phyloP scores from a whole-genome alignment of 2,797 vertebrate species.

The Epinephelus coioides region DNA sequence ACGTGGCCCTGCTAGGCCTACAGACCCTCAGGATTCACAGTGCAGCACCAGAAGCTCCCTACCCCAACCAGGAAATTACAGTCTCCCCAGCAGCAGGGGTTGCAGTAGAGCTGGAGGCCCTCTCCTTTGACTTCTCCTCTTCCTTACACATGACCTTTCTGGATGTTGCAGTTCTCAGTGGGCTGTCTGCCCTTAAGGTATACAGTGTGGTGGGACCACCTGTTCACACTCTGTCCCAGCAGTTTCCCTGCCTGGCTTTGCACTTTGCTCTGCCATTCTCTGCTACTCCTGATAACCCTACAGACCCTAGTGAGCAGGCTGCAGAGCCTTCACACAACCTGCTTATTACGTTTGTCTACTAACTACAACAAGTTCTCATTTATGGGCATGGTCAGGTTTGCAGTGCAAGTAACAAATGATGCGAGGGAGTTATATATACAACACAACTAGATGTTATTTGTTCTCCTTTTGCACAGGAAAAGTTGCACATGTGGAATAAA shows the following conservation, averaged over 20 bases:
- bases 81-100: conserved; percentile 27
- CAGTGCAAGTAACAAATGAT: not conserved
- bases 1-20: conserved; percentile 75
- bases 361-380: not conserved
- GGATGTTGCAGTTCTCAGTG: conserved; percentile 74
- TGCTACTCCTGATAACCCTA: not conserved
- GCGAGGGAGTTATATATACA: not conserved
- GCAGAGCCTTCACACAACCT: conserved; percentile 47
- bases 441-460: conserved; percentile 5
- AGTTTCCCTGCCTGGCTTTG: conserved; percentile 72
- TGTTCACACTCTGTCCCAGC: conserved; percentile 52
- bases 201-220: conserved; percentile 77
- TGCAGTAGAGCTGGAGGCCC: conserved; percentile 1
- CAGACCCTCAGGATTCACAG: conserved; percentile 73
- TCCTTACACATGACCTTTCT: conserved; percentile 72
- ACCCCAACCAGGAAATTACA: conserved; percentile 65
- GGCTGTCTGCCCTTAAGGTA: conserved; percentile 76
- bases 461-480: conserved; percentile 5
- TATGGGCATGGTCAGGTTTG: not conserved
- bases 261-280: conserved; percentile 9
- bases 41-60: conserved; percentile 27
- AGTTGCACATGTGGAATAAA: conserved; percentile 19
- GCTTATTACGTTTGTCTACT: conserved; percentile 82
- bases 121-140: conserved; percentile 40
- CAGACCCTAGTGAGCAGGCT: conserved; percentile 19